Base-by-base conservation (phyloP, 2,797 vertebrate species). In the Galago senegalensis region DNA sequence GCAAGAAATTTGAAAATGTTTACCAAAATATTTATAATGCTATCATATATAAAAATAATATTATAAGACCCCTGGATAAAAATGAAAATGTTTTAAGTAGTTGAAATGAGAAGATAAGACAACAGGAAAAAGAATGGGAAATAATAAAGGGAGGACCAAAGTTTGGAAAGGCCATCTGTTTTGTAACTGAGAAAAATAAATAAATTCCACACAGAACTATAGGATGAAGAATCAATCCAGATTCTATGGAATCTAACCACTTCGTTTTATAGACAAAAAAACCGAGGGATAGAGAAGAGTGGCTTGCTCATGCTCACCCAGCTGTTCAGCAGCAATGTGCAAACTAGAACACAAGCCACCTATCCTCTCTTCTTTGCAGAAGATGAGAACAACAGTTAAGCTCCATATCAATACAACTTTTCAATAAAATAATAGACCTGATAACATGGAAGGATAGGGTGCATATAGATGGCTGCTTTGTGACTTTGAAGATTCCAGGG, bases 211-310 rank as follows among this genome's bases (percentile, higher is more conserved):
- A 17, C 2, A 63, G 69, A 88, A 79, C 93, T 49, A 61, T 75
- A 70, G 23, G 25, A 93, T 56, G 23, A 81, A 81, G 8, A 97
- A 81, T 82, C 80, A 88, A 85, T 80, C 34, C 31, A 79, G 94
- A 70, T 20, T 23, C 0, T 65, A 43, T 0, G 63, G 34, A 89
- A 91, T 37, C 1, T 46, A 95, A n/a, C 17, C 7, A 43, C n/a
- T 79, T 95, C 43, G 56, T 34, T 90, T 96, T 80, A 82, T 8
- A 85, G 9, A 69, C 77, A 49, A 89, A 53, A 23, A 95, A 85
- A 93, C 40, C 20, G 14, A 72, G 27, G 40, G 75, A 65, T 14
- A 89, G 23, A 81, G 18, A 53, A 81, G 82, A 90, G 1, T 7
- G 29, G 46, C 53, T 76, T 80, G 20, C 11, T 81, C 23, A 60